Evolutionary conservation across 1,140 invertebrate species (phyloP).

Genomic region (Drosophila erecta): DNA sequence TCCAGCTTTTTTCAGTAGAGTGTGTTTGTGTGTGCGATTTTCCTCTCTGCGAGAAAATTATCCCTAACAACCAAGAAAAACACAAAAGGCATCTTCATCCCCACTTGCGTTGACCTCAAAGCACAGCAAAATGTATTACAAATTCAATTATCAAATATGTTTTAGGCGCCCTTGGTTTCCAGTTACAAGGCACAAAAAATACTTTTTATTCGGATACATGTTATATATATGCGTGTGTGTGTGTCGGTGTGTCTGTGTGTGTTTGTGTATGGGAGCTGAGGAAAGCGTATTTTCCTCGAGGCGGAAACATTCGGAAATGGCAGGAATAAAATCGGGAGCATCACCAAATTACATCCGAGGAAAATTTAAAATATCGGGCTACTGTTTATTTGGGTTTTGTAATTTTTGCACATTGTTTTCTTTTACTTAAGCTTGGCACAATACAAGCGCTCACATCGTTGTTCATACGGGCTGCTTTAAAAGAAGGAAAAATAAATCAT

Average conservation of each 20-base stretch:
- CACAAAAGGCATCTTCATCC: slow-evolving; percentile 23
- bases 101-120: slow-evolving; percentile 32
- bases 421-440: not conserved
- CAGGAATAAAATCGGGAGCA: slow-evolving; percentile 24
- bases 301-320: slow-evolving; percentile 33
- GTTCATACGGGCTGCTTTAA: no score
- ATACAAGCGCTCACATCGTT: not conserved
- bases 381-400: slow-evolving; percentile 15
- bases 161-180: slow-evolving; percentile 49
- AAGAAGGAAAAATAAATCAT: no score
- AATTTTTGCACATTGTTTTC: not conserved
- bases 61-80: slow-evolving; percentile 51
- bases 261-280: slow-evolving; percentile 1
- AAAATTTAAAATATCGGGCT: slow-evolving; percentile 18
- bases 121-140: slow-evolving; percentile 72
- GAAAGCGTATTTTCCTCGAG: slow-evolving; percentile 13
- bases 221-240: not conserved
- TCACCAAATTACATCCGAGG: slow-evolving; percentile 36
- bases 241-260: not conserved
- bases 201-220: slow-evolving; percentile 35
- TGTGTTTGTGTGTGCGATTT: slow-evolving; percentile 1
- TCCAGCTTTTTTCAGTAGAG: not conserved
- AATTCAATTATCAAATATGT: slow-evolving; percentile 80
- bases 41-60: slow-evolving; percentile 30
- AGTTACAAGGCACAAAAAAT: slow-evolving; percentile 36